These are phyloP conservation scores for Clarias platycephalus DNA, from an alignment of 2,797 vertebrate genomes.

Conservation along the genomic window DNA sequence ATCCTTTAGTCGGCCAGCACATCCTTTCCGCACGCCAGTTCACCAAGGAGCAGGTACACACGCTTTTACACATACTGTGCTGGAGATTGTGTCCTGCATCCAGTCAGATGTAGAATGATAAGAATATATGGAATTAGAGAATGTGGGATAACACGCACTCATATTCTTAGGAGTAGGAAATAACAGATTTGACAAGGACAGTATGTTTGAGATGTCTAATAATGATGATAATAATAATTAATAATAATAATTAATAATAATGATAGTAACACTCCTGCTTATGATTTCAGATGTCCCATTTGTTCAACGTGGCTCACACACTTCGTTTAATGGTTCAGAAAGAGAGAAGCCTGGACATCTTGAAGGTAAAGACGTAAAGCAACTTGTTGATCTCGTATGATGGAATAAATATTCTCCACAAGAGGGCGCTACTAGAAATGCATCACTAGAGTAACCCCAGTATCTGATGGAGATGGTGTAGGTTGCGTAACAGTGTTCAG, in stretches of 20 bases:
- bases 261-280: neutral
- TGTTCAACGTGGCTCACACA: conserved; percentile 91
- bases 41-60: conserved; percentile 90
- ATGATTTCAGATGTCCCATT: conserved; percentile 84
- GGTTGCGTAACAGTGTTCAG: too few species aligned
- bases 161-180: neutral
- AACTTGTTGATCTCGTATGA: neutral
- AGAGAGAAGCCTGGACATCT: conserved; percentile 87
- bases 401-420: neutral
- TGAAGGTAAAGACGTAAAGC: conserved; percentile 78
- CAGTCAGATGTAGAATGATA: neutral
- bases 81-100: neutral
- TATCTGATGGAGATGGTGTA: neutral
- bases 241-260: too few species aligned
- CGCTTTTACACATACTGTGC: neutral
- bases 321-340: conserved; percentile 94
- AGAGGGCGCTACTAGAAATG: neutral
- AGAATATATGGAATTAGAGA: neutral
- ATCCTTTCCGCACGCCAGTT: conserved; percentile 90
- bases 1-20: conserved; percentile 89
- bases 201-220: neutral
- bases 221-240: too few species aligned
- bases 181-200: neutral
- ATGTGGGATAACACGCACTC: neutral
- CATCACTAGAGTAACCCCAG: neutral